Evolutionary conservation across 2,113 vertebrate species (phyloP), one percentile per base, ranked within the genome.

Genomic region (Hemichromis elongatus): DNA sequence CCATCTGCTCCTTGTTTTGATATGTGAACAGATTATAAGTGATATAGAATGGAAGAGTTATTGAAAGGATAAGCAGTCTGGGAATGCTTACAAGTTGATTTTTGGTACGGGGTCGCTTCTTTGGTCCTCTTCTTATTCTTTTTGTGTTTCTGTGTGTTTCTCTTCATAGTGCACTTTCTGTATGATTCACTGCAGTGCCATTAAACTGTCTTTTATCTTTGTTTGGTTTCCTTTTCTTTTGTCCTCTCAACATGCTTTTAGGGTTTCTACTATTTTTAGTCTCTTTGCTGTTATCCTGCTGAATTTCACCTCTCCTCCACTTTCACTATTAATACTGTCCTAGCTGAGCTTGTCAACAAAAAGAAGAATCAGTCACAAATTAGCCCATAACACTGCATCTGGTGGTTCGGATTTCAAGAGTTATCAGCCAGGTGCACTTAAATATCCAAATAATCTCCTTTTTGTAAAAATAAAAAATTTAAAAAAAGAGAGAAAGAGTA

Each of bases 121-220:
- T 87, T 87, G 70, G 26, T 75, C 94, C 59, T 90, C 90, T 86
- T 88, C 45, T 61, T 92, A 86, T 88, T 85, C 83, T 88, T 55
- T 73, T 93, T 85, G 87, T 83, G 83, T 94, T n/a, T n/a, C 80
- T 93, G 61, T 91, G 86, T 95, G 93, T 92, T 86, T 92, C 83
- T 95, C 95, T 96, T 94, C 95, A 90, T 94, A 94, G 92, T 94
- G 93, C 92, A 94, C 92, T 96, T 94, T 94, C 96, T 97, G 95
- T 97, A 96, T 94, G 95, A 95, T 95, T 94, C 90, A 96, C 95
- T 95, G 95, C 96, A 96, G 91, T 96, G 90, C 91, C 93, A 99
- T 98, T 99, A 99, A 99, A 97, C 91, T 88, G 86, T 92, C 86
- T 94, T 96, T 93, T 96, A 95, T 96, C 96, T 95, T 92, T 94